Evolutionary conservation across 2,113 vertebrate species (phyloP).

Genomic region (Phyllostomus discolor): DNA sequence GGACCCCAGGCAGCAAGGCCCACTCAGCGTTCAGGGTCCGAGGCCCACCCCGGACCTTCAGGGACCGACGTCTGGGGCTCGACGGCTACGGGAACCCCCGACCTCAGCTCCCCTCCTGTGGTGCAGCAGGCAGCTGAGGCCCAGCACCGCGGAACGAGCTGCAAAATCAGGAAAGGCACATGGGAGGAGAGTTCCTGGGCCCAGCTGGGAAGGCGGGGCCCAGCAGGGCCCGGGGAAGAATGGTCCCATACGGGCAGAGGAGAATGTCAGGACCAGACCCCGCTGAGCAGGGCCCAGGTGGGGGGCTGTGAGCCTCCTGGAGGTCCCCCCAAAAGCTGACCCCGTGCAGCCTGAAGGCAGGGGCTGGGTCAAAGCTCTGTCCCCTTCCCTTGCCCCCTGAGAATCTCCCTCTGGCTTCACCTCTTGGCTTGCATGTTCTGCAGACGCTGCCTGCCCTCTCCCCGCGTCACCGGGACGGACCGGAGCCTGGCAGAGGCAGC

Average conservation of each 20-base stretch:
- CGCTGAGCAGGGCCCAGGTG: accelerated
- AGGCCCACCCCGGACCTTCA: not conserved
- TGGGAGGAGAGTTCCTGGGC: not conserved
- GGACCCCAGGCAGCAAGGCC: accelerated
- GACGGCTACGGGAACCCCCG: not conserved
- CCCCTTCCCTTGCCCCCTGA: not conserved
- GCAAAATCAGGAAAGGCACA: not conserved
- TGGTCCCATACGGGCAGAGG: accelerated
- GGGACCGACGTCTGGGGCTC: not conserved
- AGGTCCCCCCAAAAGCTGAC: not conserved
- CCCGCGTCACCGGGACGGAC: not conserved
- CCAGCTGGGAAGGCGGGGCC: not conserved
- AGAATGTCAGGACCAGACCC: not conserved
- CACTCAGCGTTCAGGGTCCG: too few species aligned
- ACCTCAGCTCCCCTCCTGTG: not conserved
- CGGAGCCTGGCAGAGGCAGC: not conserved
- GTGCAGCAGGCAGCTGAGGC: not conserved
- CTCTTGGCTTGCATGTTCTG: not conserved
- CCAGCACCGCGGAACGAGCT: not conserved
- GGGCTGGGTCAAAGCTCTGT: not conserved
- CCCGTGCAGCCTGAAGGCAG: not conserved
- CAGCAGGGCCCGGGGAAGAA: accelerated
- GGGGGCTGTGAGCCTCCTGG: not conserved
- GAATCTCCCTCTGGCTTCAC: not conserved
- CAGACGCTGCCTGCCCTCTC: not conserved